These are phyloP conservation scores for Coptotermes formosanus DNA, from an alignment of 1,140 invertebrate species.

Conservation along the genomic window DNA sequence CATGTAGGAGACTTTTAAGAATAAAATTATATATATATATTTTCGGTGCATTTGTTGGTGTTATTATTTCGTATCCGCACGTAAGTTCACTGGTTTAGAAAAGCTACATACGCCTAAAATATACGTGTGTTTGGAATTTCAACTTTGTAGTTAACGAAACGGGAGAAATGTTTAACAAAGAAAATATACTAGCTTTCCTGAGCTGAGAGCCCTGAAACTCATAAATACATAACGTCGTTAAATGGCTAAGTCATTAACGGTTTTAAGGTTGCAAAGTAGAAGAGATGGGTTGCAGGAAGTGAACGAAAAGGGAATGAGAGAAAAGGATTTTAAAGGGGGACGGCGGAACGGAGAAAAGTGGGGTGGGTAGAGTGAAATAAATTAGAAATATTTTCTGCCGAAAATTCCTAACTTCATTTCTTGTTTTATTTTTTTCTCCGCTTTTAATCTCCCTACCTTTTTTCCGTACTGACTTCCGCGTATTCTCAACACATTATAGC, in stretches of 20 bases:
- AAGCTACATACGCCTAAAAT: neutral
- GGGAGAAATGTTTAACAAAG: neutral
- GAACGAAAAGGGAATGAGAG: neutral
- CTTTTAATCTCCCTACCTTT: neutral
- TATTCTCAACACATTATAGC: neutral
- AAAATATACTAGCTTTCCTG: neutral
- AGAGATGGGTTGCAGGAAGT: neutral
- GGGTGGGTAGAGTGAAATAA: neutral
- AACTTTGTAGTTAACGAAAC: neutral
- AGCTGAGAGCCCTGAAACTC: neutral
- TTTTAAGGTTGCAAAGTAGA: no score
- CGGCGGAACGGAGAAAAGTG: neutral
- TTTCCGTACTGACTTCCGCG: no score
- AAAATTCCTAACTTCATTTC: slow-evolving; percentile 7
- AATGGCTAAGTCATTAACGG: neutral
- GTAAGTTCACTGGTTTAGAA: neutral
- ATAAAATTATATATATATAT: no score
- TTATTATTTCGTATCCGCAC: no score
- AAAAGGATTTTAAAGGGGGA: neutral
- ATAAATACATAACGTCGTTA: slow-evolving; percentile 3
- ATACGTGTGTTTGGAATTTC: neutral
- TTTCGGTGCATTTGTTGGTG: no score
- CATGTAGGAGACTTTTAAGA: no score
- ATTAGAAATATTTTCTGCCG: neutral
- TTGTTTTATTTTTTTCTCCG: neutral